phyloP scores from a whole-genome alignment of 2,113 vertebrate genomes.

The Anoura caudifer region DNA sequence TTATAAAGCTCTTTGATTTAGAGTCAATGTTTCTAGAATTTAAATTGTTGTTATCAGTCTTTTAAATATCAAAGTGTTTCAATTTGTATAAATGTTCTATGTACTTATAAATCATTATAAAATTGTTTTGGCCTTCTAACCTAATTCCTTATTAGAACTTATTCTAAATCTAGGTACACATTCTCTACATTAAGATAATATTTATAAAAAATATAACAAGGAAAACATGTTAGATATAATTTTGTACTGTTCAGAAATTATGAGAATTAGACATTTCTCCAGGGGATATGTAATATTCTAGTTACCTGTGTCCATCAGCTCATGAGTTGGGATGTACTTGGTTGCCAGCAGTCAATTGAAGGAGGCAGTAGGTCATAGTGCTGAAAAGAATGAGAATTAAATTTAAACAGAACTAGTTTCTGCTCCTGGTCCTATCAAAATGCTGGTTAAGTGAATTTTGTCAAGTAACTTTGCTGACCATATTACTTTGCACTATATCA shows the following conservation, averaged over 20 bases:
- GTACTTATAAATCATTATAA: not conserved
- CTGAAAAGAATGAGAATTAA: not conserved
- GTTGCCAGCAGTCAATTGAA: not conserved
- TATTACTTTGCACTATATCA: not conserved
- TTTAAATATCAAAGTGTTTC: not conserved
- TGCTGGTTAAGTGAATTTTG: not conserved
- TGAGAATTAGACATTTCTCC: not conserved
- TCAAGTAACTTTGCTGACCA: not conserved
- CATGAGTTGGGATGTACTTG: not conserved
- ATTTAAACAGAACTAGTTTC: not conserved
- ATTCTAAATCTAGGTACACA: not conserved
- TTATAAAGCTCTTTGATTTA: not conserved
- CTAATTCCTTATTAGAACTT: not conserved
- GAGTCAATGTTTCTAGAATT: not conserved
- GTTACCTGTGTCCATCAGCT: not conserved
- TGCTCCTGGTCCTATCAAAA: not conserved
- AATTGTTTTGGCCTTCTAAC: not conserved
- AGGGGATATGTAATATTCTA: not conserved
- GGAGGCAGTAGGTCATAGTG: not conserved
- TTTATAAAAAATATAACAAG: not conserved
- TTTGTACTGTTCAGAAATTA: not conserved
- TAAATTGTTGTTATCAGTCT: not conserved
- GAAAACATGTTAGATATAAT: not conserved
- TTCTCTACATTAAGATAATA: not conserved
- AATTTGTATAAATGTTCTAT: no score